Evolutionary conservation across 2,888 invertebrate genomes (phyloP), one percentile per base, ranked within the genome.

Genomic region (Tetheella fluctuosa): DNA sequence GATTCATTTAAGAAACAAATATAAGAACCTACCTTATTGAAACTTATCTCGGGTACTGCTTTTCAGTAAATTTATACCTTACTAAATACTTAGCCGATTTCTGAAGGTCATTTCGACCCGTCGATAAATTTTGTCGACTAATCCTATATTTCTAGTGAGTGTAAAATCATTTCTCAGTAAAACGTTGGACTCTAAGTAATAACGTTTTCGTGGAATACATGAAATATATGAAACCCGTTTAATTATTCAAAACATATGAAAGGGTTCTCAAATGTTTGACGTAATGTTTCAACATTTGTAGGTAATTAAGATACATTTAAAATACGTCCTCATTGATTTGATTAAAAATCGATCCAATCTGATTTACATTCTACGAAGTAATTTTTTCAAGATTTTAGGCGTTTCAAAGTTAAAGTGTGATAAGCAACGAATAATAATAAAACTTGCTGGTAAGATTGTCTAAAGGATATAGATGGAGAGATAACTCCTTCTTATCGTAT

Each of bases 171-270:
- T 34, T 17, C 34, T 34, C 10, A 17, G 15, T 23, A 54, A 20
- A 20, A 34, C 28, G n/a, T 12, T 34, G 20, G 12, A 34, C 20
- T 30, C 23, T 54, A 34, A 54, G 54, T 54, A 20, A 54, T 54
- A 30, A 55, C 37, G 20, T 34, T 55, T 34, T 34, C 55, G 4
- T 23, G 34, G 20, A 55, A 55, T 20, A 34, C 23, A 54, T 28
- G 10, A 54, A 5, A 34, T 20, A 48, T 48, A 39, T 20, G 17
- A 20, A n/a, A 17, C 20, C 20, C 20, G 15, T 48, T 20, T 42
- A 15, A 42, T 42, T 42, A 42, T 42, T 42, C 17, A 48, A 20
- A 48, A 4, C 20, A 42, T 20, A 10, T 48, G 48, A 20, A 48
- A 20, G 48, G 20, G n/a, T 10, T 48, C 7, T 48, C n/a, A 7